Evolutionary conservation across 2,113 vertebrate genomes (phyloP).

Genomic region (Erinaceus europaeus): DNA sequence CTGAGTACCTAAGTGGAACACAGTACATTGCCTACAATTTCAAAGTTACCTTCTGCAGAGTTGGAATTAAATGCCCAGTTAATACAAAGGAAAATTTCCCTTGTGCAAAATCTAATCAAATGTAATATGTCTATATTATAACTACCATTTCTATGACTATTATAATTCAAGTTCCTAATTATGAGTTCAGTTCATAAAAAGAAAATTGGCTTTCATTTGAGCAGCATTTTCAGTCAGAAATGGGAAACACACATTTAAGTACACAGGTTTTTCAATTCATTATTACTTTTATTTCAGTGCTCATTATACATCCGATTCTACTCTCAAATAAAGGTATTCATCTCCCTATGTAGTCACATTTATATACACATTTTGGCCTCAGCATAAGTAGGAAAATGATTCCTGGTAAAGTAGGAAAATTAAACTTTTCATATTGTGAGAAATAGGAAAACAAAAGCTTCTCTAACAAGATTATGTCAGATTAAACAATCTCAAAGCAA

Average conservation of each 20-base stretch:
- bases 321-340: constrained; percentile 16
- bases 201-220: constrained; percentile 57
- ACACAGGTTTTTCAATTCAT: constrained; percentile 47
- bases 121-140: constrained; percentile 60
- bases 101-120: constrained; percentile 66
- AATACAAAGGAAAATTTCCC: constrained; percentile 58
- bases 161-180: constrained; percentile 61
- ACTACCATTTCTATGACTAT: constrained; percentile 17
- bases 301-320: neutral
- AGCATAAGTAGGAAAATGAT: constrained; percentile 4
- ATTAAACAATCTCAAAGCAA: neutral
- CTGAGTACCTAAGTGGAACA: neutral
- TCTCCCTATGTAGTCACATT: neutral
- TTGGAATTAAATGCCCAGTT: constrained; percentile 53
- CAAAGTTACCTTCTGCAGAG: constrained; percentile 48
- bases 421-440: neutral
- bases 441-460: neutral
- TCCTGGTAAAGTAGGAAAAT: neutral
- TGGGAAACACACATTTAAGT: constrained; percentile 58
- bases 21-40: neutral
- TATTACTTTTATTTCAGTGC: constrained; percentile 44
- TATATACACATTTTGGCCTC: neutral
- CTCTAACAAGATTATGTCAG: neutral
- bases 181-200: constrained; percentile 67
- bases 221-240: constrained; percentile 57